phyloP scores from a whole-genome alignment of 2,888 invertebrate species.

The Oscheius sp. region DNA sequence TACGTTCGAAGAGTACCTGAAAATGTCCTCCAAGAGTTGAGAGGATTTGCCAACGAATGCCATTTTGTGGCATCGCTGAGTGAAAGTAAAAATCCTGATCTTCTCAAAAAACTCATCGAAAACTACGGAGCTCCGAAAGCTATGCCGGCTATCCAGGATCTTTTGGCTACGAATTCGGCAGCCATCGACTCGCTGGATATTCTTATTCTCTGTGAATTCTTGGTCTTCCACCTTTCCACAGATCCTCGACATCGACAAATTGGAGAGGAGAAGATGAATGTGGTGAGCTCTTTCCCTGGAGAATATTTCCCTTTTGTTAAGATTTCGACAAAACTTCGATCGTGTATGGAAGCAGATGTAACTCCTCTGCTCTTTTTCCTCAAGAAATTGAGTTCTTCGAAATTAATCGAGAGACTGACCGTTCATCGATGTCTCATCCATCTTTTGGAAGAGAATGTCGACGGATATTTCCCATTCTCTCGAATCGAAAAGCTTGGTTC shows the following conservation, averaged over 20 bases:
- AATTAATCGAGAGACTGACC: not conserved
- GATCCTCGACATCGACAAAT: conserved; percentile 4
- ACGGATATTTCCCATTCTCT: conserved; percentile 2
- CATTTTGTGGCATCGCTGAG: conserved; percentile 11
- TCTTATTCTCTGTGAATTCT: conserved; percentile 7
- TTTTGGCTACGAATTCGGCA: conserved; percentile 9
- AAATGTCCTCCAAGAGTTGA: conserved; percentile 1
- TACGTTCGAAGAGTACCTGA: conserved; percentile 23
- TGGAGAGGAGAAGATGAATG: not conserved
- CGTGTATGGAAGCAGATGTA: not conserved
- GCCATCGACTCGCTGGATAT: conserved; percentile 14
- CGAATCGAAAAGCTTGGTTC: conserved; percentile 7
- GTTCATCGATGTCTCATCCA: not conserved
- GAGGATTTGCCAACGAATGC: conserved; percentile 4
- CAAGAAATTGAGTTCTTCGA: not conserved
- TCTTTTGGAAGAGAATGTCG: not conserved
- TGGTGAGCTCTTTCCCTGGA: conserved; percentile 14
- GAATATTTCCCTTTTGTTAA: not conserved
- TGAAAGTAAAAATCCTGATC: conserved; percentile 23
- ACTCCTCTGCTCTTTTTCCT: conserved; percentile 12
- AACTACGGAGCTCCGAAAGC: conserved; percentile 25
- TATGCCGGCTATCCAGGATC: conserved; percentile 32
- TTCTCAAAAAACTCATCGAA: conserved; percentile 5
- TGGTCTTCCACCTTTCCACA: conserved; percentile 20
- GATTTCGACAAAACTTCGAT: not conserved